Evolutionary conservation across 2,797 vertebrate genomes (phyloP).

Genomic region (Melanogrammus aeglefinus): DNA sequence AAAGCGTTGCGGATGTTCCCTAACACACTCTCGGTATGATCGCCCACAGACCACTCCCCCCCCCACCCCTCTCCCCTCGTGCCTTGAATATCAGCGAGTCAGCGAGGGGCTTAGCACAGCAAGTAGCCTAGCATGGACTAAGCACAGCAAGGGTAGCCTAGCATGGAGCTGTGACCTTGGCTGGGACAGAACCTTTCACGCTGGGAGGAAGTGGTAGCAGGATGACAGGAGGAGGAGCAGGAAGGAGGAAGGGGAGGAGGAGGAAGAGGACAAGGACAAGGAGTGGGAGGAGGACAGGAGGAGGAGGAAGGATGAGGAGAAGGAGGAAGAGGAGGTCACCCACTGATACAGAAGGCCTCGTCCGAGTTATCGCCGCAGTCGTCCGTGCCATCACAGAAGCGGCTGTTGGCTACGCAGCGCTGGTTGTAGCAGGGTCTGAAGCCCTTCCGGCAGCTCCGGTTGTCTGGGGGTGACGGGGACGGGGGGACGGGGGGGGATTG

Average conservation of each 20-base stretch:
- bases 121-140: conserved; percentile 30
- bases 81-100: conserved; percentile 53
- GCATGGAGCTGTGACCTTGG: conserved; percentile 33
- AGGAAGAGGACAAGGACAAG: too few relatives aligned
- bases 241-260: too few relatives aligned
- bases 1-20: neutral
- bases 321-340: conserved; percentile 46
- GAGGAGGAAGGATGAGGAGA: too few relatives aligned
- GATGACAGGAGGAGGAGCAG: too few relatives aligned
- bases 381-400: conserved; percentile 86
- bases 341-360: conserved; percentile 92
- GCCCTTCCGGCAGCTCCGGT: conserved; percentile 88
- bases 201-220: neutral
- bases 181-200: conserved; percentile 3
- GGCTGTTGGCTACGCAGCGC: conserved; percentile 83
- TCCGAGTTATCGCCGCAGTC: conserved; percentile 96
- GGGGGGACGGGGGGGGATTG: too few relatives aligned
- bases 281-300: too few relatives aligned
- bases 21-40: too few relatives aligned
- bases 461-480: conserved; percentile 75
- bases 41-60: too few relatives aligned
- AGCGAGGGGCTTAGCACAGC: conserved; percentile 59
- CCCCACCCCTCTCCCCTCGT: neutral
- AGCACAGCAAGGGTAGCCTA: conserved; percentile 49
- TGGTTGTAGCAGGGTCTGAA: conserved; percentile 88